Percentiles rank a stretch among this genome's conserved stretches.
Evolutionary conservation across 2,797 vertebrate species (phyloP).

Genomic region (Diceros bicornis): DNA sequence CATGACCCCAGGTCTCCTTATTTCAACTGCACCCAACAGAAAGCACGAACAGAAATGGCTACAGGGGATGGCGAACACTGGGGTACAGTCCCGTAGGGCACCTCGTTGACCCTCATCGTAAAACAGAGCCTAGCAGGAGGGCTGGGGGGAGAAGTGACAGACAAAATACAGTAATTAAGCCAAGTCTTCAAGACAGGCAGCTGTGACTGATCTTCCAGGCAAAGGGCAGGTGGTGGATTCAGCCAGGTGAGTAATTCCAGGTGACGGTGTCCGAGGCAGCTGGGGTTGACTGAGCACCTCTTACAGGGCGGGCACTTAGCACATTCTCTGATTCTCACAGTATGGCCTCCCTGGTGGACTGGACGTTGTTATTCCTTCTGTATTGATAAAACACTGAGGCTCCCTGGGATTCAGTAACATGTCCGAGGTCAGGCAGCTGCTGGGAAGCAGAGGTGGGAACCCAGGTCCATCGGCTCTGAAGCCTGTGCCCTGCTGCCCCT

Average conservation of each 20-base stretch:
- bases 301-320: rapidly evolving
- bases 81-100: not conserved
- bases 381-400: not conserved
- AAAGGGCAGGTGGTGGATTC: not conserved
- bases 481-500: too few species aligned
- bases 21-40: not conserved
- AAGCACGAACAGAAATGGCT: not conserved
- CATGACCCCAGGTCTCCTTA: not conserved
- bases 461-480: not conserved
- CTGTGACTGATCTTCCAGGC: not conserved
- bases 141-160: not conserved
- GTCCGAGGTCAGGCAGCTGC: not conserved
- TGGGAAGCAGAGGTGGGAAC: not conserved
- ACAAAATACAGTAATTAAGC: not conserved
- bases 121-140: not conserved
- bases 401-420: not conserved
- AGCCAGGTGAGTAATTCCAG: not conserved
- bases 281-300: not conserved
- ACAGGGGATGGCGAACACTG: not conserved
- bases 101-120: too few species aligned
- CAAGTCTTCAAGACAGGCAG: not conserved
- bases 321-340: not conserved
- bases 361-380: not conserved
- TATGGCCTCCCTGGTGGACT: too few species aligned
- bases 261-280: not conserved